These are phyloP conservation scores for Polyommatus icarus DNA, from an alignment of 2,888 invertebrate genomes.

Conservation along the genomic window DNA sequence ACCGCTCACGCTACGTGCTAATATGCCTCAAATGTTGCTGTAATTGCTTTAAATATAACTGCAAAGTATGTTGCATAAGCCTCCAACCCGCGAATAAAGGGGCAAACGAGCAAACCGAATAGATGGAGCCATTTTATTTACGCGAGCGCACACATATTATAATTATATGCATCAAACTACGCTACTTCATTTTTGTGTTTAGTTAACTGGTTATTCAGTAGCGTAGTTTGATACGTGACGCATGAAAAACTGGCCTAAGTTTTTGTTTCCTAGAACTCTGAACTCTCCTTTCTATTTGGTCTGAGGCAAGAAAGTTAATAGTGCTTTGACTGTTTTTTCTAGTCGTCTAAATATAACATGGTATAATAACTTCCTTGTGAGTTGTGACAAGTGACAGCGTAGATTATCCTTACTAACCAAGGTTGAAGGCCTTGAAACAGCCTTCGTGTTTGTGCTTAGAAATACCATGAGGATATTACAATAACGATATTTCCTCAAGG, in stretches of 20 bases:
- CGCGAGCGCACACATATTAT: too few species aligned
- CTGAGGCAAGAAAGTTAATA: not conserved
- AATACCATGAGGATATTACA: not conserved
- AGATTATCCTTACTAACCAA: not conserved
- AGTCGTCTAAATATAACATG: not conserved
- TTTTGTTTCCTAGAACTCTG: too few species aligned
- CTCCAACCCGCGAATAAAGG: too few species aligned
- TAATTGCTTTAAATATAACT: not conserved
- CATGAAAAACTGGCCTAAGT: too few species aligned
- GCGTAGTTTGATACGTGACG: too few species aligned
- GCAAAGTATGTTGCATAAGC: too few species aligned
- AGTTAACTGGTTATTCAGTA: too few species aligned
- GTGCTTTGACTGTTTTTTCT: not conserved
- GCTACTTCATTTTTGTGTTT: too few species aligned
- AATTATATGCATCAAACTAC: too few species aligned
- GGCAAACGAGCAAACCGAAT: too few species aligned
- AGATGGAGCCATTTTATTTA: too few species aligned
- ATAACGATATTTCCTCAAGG: not conserved
- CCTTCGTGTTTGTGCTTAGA: not conserved
- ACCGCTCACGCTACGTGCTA: not conserved
- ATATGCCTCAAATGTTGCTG: not conserved
- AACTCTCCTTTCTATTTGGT: too few species aligned
- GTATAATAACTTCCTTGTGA: not conserved
- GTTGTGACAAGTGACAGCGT: not conserved
- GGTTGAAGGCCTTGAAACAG: not conserved